Evolutionary conservation across 2,113 vertebrate genomes (phyloP).

Genomic region (Hippocampus comes): DNA sequence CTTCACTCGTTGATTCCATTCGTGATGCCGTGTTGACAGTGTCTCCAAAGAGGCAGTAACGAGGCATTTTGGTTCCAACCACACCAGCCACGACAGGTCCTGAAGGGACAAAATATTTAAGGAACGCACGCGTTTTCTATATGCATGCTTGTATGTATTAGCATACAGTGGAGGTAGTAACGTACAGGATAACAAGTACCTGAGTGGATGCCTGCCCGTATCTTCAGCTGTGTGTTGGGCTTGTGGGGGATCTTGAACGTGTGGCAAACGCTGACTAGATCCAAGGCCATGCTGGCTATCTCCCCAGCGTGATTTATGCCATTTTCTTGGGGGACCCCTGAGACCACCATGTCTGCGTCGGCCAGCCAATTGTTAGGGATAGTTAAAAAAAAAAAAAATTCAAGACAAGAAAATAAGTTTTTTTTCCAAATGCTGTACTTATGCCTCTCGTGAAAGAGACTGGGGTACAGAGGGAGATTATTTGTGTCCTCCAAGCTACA

Average conservation of each 20-base stretch:
- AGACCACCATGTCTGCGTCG: conserved; percentile 75
- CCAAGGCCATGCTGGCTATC: conserved; percentile 76
- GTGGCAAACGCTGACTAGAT: conserved; percentile 68
- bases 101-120: conserved; percentile 29
- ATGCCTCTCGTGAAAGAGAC: neutral
- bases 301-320: conserved; percentile 72
- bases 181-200: conserved; percentile 41
- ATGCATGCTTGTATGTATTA: too few relatives aligned
- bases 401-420: neutral
- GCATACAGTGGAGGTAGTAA: too few relatives aligned
- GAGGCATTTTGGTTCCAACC: conserved; percentile 79
- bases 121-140: too few relatives aligned
- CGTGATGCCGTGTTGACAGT: conserved; percentile 78
- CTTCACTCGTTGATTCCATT: conserved; percentile 81
- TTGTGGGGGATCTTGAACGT: conserved; percentile 75
- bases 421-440: neutral
- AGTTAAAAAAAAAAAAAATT: conserved; percentile 10
- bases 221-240: conserved; percentile 72
- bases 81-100: conserved; percentile 78
- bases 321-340: conserved; percentile 75
- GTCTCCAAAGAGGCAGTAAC: conserved; percentile 78
- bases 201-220: conserved; percentile 74
- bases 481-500: neutral
- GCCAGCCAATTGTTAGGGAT: conserved; percentile 4
- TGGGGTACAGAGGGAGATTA: neutral